Conservation (phyloP, 2,888 invertebrate species). For the Lasiommata megera region DNA sequence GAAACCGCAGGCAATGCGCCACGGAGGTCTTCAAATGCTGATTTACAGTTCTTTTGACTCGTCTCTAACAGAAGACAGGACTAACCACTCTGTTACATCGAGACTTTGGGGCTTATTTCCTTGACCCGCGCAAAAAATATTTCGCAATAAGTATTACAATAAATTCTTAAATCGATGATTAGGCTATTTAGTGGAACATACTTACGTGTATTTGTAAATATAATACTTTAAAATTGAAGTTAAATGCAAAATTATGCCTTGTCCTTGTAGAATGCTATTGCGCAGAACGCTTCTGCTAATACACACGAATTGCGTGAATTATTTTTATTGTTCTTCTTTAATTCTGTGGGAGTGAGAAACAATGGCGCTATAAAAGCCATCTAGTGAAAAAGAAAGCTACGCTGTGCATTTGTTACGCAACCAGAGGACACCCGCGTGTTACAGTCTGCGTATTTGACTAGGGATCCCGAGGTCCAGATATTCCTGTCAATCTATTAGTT, state of each 20-base stretch:
- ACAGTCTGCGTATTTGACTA: too few species aligned
- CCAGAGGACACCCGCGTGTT: too few species aligned
- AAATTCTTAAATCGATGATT: background rate
- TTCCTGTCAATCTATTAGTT: too few species aligned
- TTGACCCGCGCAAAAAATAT: background rate
- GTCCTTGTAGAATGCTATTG: background rate
- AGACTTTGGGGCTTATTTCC: background rate
- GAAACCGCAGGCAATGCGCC: too few species aligned
- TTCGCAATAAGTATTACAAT: background rate
- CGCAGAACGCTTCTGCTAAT: background rate
- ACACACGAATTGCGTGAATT: background rate
- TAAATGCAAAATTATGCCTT: conserved; percentile 4
- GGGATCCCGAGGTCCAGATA: too few species aligned
- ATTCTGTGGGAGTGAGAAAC: background rate
- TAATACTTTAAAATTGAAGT: background rate
- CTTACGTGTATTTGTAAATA: background rate
- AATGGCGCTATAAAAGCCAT: background rate
- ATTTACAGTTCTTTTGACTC: too few species aligned
- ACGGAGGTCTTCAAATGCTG: too few species aligned
- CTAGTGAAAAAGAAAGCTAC: conserved; percentile 1
- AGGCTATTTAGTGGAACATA: background rate
- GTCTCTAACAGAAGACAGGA: background rate
- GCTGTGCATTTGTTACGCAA: background rate
- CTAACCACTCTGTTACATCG: background rate
- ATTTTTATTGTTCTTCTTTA: background rate